Evolutionary conservation across 1,140 invertebrate genomes (phyloP), one percentile per base, ranked within the genome.

Genomic region (Macrocentrus cingulum): DNA sequence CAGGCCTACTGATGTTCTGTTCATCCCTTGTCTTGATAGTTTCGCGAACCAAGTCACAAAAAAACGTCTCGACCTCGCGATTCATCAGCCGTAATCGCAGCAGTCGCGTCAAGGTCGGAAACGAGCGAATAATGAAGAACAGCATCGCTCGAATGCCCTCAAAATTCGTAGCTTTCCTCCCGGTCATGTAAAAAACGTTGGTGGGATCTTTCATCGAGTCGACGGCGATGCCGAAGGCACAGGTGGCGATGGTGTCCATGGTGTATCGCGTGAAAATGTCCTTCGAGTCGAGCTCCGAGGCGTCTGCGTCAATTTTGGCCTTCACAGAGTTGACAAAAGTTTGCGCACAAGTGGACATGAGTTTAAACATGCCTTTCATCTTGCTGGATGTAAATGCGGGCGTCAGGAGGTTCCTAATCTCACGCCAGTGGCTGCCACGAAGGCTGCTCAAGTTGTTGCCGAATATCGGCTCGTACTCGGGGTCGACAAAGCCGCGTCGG

Each of bases 161-260:
- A 16, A 68, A 64, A 41, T 63, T 49, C 0, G 62, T 66, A 0
- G 60, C 60, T n/a, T 62, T 57, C 57, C 74, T 74, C 0, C 78
- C 79, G 37, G 72, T 74, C 7, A 60, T 23, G 48, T 72, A 81
- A 66, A 83, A 82, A n/a, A 81, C 71, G 60, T 82, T 83, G 11
- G 75, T 37, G 15, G 65, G 68, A 61, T 81, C 64, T 2, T 68
- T 65, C 22, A 80, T 63, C 1, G 65, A 65, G 25, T 70, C 60
- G 9, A 60, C 32, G 1, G 53, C 16, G 7, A 70, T 50, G 0
- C 68, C 68, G 56, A 70, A 70, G 5, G 63, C 66, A 41, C 63
- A 56, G 1, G 67, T 57, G 13, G 60, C 67, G 32, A 69, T 69
- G 1, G 64, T 60, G 41, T 68, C 67, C 18, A 49, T 63, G 6